Percentiles rank a stretch among this genome's conserved stretches.
phyloP scores from a whole-genome alignment of 2,888 invertebrate genomes.

The Galerucella nymphaeae region DNA sequence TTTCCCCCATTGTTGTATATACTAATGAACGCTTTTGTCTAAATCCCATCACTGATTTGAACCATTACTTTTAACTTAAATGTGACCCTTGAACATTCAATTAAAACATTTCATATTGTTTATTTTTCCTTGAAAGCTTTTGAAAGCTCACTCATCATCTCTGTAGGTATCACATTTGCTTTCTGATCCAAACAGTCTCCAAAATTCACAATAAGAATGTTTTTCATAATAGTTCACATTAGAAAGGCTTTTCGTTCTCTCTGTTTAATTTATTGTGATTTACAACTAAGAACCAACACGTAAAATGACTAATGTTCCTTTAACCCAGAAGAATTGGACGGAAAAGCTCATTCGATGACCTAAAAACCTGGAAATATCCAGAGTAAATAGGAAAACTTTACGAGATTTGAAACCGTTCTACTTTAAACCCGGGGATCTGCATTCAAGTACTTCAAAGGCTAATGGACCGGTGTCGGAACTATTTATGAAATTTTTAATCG shows the following conservation, averaged over 20 bases:
- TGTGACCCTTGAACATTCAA: neutral
- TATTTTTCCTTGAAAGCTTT: neutral
- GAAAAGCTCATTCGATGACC: neutral
- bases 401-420: neutral
- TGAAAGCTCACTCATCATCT: neutral
- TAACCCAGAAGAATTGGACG: neutral
- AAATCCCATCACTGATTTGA: too few species aligned
- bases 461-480: conserved; percentile 10
- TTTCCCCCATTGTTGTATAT: too few species aligned
- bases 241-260: neutral
- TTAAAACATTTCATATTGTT: neutral
- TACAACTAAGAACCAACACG: neutral
- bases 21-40: too few species aligned
- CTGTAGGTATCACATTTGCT: neutral
- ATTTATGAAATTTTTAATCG: neutral
- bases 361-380: conserved; percentile 6
- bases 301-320: neutral
- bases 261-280: neutral
- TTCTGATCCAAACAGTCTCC: neutral
- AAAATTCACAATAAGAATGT: neutral
- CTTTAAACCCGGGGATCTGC: neutral
- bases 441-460: conserved; percentile 4
- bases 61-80: neutral
- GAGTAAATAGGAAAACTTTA: conserved; percentile 8
- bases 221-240: neutral